These are phyloP conservation scores for Novumbra hubbsi DNA, from an alignment of 2,797 vertebrate genomes.

Conservation along the genomic window DNA sequence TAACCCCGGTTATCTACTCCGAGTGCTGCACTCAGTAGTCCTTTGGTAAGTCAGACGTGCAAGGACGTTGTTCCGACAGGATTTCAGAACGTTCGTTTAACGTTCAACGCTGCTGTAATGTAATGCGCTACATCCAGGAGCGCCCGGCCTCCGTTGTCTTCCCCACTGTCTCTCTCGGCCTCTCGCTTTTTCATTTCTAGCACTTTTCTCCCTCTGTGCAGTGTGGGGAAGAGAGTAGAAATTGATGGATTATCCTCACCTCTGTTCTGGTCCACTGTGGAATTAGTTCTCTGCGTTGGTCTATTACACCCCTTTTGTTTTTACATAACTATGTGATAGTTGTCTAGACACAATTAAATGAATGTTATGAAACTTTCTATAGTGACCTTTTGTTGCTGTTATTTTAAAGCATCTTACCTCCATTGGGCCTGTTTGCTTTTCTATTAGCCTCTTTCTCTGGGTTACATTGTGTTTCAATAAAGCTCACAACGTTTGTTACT, in stretches of 20 bases:
- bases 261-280: neutral
- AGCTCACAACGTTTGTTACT: constrained; percentile 18
- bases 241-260: constrained; percentile 7
- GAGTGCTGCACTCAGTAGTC: constrained; percentile 21
- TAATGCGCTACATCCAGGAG: neutral
- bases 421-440: constrained; percentile 21
- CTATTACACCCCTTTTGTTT: neutral
- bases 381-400: constrained; percentile 6
- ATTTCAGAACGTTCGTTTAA: constrained; percentile 14
- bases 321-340: neutral
- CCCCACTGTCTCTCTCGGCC: neutral
- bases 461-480: constrained; percentile 32
- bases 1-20: constrained; percentile 53
- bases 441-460: constrained; percentile 23
- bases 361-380: neutral
- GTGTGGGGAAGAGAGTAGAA: neutral
- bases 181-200: neutral
- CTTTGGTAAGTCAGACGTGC: constrained; percentile 35
- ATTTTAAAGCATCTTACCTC: constrained; percentile 32
- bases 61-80: constrained; percentile 36
- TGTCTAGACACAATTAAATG: neutral
- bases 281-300: neutral
- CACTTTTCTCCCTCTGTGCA: neutral
- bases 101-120: constrained; percentile 14
- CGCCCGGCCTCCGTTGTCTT: no score